These are phyloP conservation scores for Caenorhabditis latens DNA, from an alignment of 1,140 invertebrate species.

Conservation along the genomic window DNA sequence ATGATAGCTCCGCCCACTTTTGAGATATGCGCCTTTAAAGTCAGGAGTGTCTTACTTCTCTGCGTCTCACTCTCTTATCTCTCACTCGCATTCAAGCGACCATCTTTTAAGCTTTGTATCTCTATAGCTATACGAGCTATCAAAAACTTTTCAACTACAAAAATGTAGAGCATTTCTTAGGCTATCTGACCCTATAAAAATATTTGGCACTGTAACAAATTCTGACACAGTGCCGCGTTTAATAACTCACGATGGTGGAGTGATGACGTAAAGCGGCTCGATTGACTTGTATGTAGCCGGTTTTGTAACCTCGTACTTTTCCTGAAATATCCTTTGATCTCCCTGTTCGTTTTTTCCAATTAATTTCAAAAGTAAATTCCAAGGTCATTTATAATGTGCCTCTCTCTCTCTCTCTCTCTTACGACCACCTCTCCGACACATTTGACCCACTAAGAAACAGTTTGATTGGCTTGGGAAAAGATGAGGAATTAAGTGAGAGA, in stretches of 20 bases:
- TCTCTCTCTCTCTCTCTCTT: not conserved
- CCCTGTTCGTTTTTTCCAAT: not conserved
- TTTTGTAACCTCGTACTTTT: conserved; percentile 66
- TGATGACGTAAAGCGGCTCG: conserved; percentile 67
- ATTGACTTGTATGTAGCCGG: conserved; percentile 67
- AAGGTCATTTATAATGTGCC: conserved; percentile 39
- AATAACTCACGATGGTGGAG: conserved; percentile 55
- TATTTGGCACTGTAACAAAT: no score
- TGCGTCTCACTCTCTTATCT: no score
- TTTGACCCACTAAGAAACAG: conserved; percentile 55
- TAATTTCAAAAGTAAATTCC: conserved; percentile 8
- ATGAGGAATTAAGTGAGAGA: not conserved
- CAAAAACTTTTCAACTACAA: no score
- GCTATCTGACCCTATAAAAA: no score
- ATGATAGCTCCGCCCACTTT: no score
- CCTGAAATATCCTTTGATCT: not conserved
- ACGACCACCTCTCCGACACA: not conserved
- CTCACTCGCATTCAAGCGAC: no score
- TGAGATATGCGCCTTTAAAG: no score
- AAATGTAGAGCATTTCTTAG: no score
- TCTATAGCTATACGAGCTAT: no score
- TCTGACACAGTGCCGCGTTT: no score
- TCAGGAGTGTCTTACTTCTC: no score
- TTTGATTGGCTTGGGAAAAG: conserved; percentile 43
- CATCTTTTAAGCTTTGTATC: no score